Evolutionary conservation across 2,113 vertebrate genomes (phyloP).

Genomic region (Amazona guildingii): DNA sequence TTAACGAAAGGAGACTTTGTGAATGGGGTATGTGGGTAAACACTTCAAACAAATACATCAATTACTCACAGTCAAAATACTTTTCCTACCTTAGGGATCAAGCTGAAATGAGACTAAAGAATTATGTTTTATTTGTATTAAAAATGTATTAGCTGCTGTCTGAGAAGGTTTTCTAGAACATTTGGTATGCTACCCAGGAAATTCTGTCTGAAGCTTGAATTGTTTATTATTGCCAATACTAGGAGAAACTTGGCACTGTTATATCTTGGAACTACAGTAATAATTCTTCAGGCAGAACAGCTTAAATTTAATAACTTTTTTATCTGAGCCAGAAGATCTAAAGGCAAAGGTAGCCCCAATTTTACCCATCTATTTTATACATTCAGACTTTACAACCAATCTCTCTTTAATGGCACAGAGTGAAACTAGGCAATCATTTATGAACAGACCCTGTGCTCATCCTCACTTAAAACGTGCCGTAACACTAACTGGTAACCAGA

Average conservation of each 20-base stretch:
- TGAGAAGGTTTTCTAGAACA: constrained; percentile 48
- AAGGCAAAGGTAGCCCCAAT: constrained; percentile 20
- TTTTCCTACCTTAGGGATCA: constrained; percentile 53
- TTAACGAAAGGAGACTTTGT: constrained; percentile 34
- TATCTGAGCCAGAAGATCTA: constrained; percentile 50
- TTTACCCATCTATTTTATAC: constrained; percentile 41
- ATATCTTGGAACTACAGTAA: constrained; percentile 26
- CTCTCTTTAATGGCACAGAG: constrained; percentile 42
- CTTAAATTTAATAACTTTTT: constrained; percentile 49
- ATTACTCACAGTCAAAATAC: constrained; percentile 33
- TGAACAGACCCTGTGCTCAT: background rate
- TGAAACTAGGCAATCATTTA: constrained; percentile 37
- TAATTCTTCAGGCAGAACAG: constrained; percentile 56
- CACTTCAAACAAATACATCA: constrained; percentile 59
- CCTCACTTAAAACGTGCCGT: background rate
- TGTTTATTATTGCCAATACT: constrained; percentile 52
- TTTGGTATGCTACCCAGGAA: constrained; percentile 62
- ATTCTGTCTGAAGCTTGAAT: constrained; percentile 38
- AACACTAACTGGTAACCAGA: background rate
- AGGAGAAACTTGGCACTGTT: constrained; percentile 33
- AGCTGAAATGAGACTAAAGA: constrained; percentile 12
- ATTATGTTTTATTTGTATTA: constrained; percentile 63
- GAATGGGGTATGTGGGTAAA: constrained; percentile 42
- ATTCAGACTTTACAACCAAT: constrained; percentile 46
- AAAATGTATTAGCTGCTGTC: constrained; percentile 65